Evolutionary conservation across 2,888 invertebrate species (phyloP), one percentile per base, ranked within the genome.

Genomic region (Platynereis dumerilii): DNA sequence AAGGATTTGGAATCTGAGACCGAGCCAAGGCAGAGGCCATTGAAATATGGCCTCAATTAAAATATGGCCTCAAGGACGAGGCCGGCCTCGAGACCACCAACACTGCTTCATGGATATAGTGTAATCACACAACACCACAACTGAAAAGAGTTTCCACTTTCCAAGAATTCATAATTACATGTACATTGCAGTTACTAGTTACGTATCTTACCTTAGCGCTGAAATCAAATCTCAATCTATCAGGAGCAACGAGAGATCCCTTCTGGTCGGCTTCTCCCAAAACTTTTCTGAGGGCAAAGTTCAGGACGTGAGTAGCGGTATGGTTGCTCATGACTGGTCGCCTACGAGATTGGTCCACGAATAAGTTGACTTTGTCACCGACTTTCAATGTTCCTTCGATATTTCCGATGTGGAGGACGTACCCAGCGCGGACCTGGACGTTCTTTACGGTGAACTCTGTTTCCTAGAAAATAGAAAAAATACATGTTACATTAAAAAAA

Each of bases 281-380:
- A 27, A 97, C 94, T 82, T 91, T 90, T 65, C 97, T 88, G 66
- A 99, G 86, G 26, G 94, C 95, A 86, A 92, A 96, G 86, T 99
- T 99, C 17, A 99, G 87, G 52, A 96, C 90, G 85, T 99, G 99
- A 0, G 99, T 99, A 26, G 52, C 98, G 93, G 86, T 99, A 96
- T 99, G 99, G 86, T 99, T 99, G 83, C 93, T 96, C 99, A 99
- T 99, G n/a, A 98, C 89, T 34, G 92, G 87, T 77, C 92, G 89
- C 76, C 99, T 88, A 63, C 98, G 89, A 70, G 85, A 89, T 64
- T 90, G 89, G 83, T 98, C 97, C 66, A 98, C 88, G 72, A 91
- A 89, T 54, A 96, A 87, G 65, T 87, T 87, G 52, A 99, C 87
- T 78, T 88, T 88, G 85, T 99, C 97, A 0, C 96, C 97, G 66